phyloP scores from a whole-genome alignment of 2,113 vertebrate species.

The Apeltes quadracus region DNA sequence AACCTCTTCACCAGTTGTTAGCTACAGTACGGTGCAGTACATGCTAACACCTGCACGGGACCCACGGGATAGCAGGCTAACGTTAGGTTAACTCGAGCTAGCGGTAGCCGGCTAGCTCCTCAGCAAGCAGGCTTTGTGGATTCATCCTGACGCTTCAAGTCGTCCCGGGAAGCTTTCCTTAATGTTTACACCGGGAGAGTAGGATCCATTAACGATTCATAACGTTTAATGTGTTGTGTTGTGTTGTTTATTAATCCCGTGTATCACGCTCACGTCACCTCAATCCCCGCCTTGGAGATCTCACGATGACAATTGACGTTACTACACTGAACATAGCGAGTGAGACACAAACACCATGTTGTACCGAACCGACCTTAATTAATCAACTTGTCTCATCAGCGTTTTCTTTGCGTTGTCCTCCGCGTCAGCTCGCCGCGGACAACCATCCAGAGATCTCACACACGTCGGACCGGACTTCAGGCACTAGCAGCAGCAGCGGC shows the following conservation, averaged over 20 bases:
- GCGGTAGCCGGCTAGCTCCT: neutral
- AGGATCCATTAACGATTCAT: neutral
- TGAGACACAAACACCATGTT: neutral
- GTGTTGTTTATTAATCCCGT: neutral
- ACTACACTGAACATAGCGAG: neutral
- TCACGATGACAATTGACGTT: neutral
- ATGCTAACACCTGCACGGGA: neutral
- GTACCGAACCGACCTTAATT: neutral
- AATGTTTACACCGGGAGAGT: too few species aligned
- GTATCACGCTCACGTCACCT: neutral
- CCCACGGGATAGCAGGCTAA: neutral
- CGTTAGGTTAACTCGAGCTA: neutral
- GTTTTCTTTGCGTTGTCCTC: neutral
- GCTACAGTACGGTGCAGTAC: neutral
- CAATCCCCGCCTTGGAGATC: neutral
- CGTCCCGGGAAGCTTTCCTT: too few species aligned
- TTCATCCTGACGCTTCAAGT: neutral
- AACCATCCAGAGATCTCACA: constrained; percentile 25
- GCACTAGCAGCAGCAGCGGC: constrained; percentile 53
- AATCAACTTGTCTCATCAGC: neutral
- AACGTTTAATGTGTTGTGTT: neutral
- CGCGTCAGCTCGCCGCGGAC: constrained; percentile 2
- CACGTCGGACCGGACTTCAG: constrained; percentile 22
- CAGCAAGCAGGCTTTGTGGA: too few species aligned
- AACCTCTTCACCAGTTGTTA: too few species aligned